phyloP scores from a whole-genome alignment of 2,888 invertebrate species.

The Oscheius myriophilus region DNA sequence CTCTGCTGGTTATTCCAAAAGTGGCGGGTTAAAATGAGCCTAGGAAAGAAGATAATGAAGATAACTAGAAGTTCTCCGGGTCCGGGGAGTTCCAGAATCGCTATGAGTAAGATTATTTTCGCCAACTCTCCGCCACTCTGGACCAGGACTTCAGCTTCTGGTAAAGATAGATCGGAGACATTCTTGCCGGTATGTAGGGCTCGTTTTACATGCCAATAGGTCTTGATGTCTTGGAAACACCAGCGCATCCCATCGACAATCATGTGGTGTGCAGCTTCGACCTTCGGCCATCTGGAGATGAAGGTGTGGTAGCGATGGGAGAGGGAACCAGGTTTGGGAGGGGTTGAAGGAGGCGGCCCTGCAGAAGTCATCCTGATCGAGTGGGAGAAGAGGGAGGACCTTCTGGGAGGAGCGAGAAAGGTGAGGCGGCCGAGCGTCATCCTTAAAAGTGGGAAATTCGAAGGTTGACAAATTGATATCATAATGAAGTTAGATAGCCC shows the following conservation, averaged over 20 bases:
- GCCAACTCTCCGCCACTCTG: conserved; percentile 65
- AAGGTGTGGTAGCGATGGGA: conserved; percentile 50
- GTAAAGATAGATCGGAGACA: conserved; percentile 71
- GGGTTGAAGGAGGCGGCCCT: conserved; percentile 46
- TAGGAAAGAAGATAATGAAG: conserved; percentile 66
- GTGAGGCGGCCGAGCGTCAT: too few relatives aligned
- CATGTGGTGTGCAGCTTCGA: conserved; percentile 51
- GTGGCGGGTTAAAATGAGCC: conserved; percentile 65
- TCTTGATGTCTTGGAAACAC: conserved; percentile 63
- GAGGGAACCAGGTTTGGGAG: conserved; percentile 45
- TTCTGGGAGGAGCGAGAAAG: too few relatives aligned
- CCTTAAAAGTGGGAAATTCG: too few relatives aligned
- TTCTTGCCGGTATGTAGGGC: conserved; percentile 40
- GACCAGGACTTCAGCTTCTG: conserved; percentile 74
- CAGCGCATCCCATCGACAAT: conserved; percentile 59
- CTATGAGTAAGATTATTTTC: conserved; percentile 53
- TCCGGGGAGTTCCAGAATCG: conserved; percentile 58
- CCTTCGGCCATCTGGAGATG: conserved; percentile 50
- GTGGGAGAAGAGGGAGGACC: neutral
- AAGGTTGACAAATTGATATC: too few relatives aligned
- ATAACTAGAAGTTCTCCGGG: conserved; percentile 53
- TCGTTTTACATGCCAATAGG: conserved; percentile 46
- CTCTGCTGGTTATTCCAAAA: conserved; percentile 65
- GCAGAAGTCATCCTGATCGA: conserved; percentile 36
- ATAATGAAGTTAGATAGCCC: too few relatives aligned